Evolutionary conservation across 1,140 invertebrate genomes (phyloP).

Genomic region (Pinna nobilis): DNA sequence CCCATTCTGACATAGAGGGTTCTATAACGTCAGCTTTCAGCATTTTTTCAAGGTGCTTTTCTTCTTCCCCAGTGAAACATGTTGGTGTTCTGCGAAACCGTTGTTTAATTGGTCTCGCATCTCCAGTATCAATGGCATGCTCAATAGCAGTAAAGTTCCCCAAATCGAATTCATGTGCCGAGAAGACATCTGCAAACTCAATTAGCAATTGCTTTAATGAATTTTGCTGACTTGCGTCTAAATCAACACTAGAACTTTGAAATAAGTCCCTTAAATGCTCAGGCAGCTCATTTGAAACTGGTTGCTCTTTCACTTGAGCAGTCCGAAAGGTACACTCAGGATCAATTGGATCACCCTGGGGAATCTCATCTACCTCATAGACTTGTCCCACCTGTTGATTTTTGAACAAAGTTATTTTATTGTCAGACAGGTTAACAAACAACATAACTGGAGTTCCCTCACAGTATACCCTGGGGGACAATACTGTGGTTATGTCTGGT

Average conservation of each 20-base stretch:
- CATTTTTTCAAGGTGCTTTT: too few species aligned
- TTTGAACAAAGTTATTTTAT: constrained; percentile 1
- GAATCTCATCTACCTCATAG: background rate
- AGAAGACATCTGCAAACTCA: constrained; percentile 12
- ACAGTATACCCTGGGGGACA: background rate
- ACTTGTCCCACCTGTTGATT: background rate
- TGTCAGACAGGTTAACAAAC: background rate
- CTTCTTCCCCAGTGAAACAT: too few species aligned
- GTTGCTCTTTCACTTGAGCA: too few species aligned
- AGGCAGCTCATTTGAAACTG: background rate
- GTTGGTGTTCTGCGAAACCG: background rate
- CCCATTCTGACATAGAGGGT: constrained; percentile 5
- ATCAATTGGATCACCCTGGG: background rate
- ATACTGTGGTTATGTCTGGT: background rate
- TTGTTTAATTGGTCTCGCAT: constrained; percentile 14
- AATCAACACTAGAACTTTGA: background rate
- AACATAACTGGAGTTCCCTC: background rate
- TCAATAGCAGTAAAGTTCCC: too few species aligned
- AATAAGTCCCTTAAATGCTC: background rate
- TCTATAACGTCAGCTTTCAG: too few species aligned
- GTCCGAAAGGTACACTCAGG: background rate
- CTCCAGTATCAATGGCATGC: constrained; percentile 3
- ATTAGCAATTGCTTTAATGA: background rate
- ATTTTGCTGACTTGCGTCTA: background rate
- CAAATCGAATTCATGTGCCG: too few species aligned